phyloP scores from a whole-genome alignment of 2,797 vertebrate species.

The Hoplostethus atlanticus region DNA sequence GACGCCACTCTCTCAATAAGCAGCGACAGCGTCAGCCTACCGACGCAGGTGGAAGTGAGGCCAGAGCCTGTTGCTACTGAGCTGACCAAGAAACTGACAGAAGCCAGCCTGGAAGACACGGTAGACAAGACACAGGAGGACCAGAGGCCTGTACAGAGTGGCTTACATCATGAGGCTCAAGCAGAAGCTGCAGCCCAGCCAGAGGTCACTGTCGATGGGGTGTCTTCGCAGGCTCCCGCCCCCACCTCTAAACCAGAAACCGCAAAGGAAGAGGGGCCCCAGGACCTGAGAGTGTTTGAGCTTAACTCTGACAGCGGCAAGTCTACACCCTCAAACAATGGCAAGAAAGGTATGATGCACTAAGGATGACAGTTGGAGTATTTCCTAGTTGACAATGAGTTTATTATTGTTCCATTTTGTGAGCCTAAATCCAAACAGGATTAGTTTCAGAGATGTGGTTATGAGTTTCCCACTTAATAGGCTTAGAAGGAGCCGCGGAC shows the following conservation, averaged over 20 bases:
- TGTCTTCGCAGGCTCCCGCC: conserved; percentile 45
- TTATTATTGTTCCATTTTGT: conserved; percentile 10
- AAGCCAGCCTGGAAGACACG: conserved; percentile 84
- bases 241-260: conserved; percentile 82
- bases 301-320: conserved; percentile 98
- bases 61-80: conserved; percentile 56
- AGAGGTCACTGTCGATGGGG: conserved; percentile 37
- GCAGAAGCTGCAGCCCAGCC: conserved; percentile 42
- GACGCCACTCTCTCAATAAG: conserved; percentile 89
- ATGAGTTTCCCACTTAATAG: conserved; percentile 29
- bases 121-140: conserved; percentile 64
- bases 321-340: conserved; percentile 97
- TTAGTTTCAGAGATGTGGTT: conserved; percentile 15
- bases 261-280: conserved; percentile 88
- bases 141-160: conserved; percentile 51
- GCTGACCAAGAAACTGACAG: conserved; percentile 82
- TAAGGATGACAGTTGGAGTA: neutral
- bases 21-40: conserved; percentile 93
- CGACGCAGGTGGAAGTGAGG: conserved; percentile 90
- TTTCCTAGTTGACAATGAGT: neutral
- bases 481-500: conserved; percentile 12
- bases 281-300: conserved; percentile 96
- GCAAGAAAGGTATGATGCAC: conserved; percentile 92
- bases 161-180: conserved; percentile 37
- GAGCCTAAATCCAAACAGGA: conserved; percentile 12